Percentiles rank a stretch among this genome's conserved stretches.
Evolutionary conservation across 2,113 vertebrate species (phyloP).

Genomic region (Oncorhynchus kisutch): DNA sequence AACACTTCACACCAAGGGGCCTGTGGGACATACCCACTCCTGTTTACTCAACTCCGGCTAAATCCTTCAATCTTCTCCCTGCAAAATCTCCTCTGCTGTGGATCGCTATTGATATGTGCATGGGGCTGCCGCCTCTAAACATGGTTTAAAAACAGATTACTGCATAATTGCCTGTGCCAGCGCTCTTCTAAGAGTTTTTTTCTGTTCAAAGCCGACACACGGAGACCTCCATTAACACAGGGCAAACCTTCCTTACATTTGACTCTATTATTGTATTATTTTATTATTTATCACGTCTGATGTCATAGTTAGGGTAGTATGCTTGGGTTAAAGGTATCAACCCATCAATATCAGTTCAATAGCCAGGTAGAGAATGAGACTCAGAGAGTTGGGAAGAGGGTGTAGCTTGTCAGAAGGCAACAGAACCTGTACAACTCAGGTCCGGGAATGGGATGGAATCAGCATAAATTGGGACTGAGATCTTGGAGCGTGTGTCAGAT

Average conservation of each 20-base stretch:
- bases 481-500: slow-evolving; percentile 5
- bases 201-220: slow-evolving; percentile 48
- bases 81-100: not conserved
- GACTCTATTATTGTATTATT: not conserved
- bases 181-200: slow-evolving; percentile 43
- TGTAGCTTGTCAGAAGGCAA: not conserved
- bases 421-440: too few species aligned
- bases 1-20: not conserved
- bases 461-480: not conserved
- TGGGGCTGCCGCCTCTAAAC: slow-evolving; percentile 44
- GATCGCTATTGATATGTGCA: slow-evolving; percentile 26
- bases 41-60: slow-evolving; percentile 38
- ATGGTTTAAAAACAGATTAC: slow-evolving; percentile 54
- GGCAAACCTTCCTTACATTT: not conserved
- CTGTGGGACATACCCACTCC: slow-evolving; percentile 8
- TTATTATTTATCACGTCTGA: not conserved
- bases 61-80: slow-evolving; percentile 29
- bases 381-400: not conserved
- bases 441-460: too few species aligned
- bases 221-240: slow-evolving; percentile 30
- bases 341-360: not conserved
- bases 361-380: not conserved
- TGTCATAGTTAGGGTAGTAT: not conserved
- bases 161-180: slow-evolving; percentile 49
- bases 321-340: not conserved